Base-by-base conservation (phyloP, 35 echinoderm and acorn worm species). In the Lytechinus pictus region DNA sequence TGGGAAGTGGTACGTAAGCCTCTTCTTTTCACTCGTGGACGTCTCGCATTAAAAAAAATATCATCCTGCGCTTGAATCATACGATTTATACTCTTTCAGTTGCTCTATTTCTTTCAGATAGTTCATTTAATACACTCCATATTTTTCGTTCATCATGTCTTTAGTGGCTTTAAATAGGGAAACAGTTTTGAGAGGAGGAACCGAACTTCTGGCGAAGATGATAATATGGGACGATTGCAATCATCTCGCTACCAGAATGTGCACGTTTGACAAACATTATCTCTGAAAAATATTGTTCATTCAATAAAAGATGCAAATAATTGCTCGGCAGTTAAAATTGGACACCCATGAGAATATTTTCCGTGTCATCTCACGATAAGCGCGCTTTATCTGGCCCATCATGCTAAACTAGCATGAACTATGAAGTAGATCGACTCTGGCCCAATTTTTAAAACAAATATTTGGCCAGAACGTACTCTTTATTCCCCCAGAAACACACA, bases 291-390 rank as follows among this genome's bases (percentile, higher is more conserved):
- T 8, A 24, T 79, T 79, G 19, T 79, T 79, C 7, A 79, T 24
- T 24, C 16, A 24, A 79, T 79, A 79, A 14, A 79, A 16, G 66
- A 24, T 79, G 66, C 66, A 79, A 79, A 79, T 79, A 79, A 79
- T 79, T 79, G 66, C 66, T 79, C 66, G n/a, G 66, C 66, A 79
- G 66, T 79, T 79, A 79, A 79, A 79, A 79, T 79, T 79, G 66
- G 19, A 24, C n/a, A 24, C 66, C 66, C 66, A 7, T 79, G 66
- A 79, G 66, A 79, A 79, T 79, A 79, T 79, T 79, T 79, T 79
- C 66, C 8, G 66, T 79, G 66, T 5, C 66, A 79, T 79, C 66
- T 79, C 1, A 79, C 66, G n/a, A 79, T 79, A 16, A 16, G n/a
- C n/a, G 66, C n/a, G 12, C n/a, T 79, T 7, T 79, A 24, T 24